phyloP scores from a whole-genome alignment of 2,888 invertebrate species.

The Monochamus alternatus region DNA sequence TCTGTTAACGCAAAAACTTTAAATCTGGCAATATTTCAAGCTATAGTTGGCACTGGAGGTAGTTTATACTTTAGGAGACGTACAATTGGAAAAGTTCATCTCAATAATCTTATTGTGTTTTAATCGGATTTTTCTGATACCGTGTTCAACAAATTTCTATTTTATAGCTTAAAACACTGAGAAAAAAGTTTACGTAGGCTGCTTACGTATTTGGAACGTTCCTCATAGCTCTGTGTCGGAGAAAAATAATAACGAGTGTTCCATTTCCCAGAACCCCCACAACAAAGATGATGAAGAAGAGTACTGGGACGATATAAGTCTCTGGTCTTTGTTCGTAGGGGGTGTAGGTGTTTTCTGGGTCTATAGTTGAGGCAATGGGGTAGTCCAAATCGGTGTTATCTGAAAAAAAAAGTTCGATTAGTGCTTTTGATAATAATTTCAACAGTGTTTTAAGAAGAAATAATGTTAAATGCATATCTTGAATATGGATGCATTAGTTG shows the following conservation, averaged over 20 bases:
- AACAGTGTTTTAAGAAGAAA: no score
- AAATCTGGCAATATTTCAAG: no score
- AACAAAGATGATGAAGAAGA: slow-evolving; percentile 86
- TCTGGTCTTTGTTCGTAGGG: slow-evolving; percentile 81
- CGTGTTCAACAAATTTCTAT: no score
- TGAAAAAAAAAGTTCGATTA: slow-evolving; percentile 22
- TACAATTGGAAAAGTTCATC: no score
- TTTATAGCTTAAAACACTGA: no score
- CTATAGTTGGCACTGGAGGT: no score
- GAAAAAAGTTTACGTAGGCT: background rate
- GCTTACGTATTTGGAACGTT: slow-evolving; percentile 88
- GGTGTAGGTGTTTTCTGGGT: slow-evolving; percentile 63
- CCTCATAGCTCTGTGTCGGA: slow-evolving; percentile 85
- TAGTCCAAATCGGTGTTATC: slow-evolving; percentile 38
- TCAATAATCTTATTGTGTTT: no score
- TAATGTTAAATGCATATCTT: no score
- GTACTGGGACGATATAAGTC: slow-evolving; percentile 84
- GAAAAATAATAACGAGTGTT: slow-evolving; percentile 84
- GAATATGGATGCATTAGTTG: no score
- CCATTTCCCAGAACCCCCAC: slow-evolving; percentile 90
- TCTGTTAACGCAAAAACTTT: no score
- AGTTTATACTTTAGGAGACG: no score
- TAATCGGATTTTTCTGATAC: no score
- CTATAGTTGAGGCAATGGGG: slow-evolving; percentile 34
- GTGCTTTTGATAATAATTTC: background rate